Evolutionary conservation across 2,113 vertebrate genomes (phyloP).

Genomic region (Hipposideros armiger): DNA sequence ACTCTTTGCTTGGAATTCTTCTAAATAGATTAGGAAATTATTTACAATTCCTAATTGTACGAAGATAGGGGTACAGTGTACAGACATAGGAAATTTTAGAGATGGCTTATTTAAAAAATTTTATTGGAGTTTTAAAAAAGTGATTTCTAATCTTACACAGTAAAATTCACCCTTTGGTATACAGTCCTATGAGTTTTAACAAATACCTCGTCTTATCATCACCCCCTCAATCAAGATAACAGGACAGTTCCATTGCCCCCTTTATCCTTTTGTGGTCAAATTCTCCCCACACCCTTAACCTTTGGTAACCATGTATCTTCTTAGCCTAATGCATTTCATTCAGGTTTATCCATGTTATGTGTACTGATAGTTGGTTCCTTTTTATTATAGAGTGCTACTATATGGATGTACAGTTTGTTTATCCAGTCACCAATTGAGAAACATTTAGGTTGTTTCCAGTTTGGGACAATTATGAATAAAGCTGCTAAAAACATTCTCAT

Average conservation of each 20-base stretch:
- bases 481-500: neutral
- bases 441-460: neutral
- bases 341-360: neutral
- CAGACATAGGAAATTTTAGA: neutral
- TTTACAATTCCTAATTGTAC: neutral
- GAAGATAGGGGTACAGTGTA: neutral
- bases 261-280: neutral
- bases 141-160: neutral
- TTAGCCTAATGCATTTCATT: neutral
- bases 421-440: neutral
- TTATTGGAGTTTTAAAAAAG: neutral
- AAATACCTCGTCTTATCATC: neutral
- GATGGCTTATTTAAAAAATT: neutral
- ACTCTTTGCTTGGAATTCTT: conserved; percentile 13
- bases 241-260: neutral
- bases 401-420: neutral
- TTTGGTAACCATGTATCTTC: neutral
- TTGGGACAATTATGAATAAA: neutral
- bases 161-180: neutral
- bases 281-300: neutral
- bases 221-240: neutral
- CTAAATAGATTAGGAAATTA: neutral
- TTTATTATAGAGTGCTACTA: neutral
- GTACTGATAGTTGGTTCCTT: neutral
- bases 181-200: neutral